These are phyloP conservation scores for Asarcornis scutulata DNA, from an alignment of 2,113 vertebrate species.

Conservation along the genomic window DNA sequence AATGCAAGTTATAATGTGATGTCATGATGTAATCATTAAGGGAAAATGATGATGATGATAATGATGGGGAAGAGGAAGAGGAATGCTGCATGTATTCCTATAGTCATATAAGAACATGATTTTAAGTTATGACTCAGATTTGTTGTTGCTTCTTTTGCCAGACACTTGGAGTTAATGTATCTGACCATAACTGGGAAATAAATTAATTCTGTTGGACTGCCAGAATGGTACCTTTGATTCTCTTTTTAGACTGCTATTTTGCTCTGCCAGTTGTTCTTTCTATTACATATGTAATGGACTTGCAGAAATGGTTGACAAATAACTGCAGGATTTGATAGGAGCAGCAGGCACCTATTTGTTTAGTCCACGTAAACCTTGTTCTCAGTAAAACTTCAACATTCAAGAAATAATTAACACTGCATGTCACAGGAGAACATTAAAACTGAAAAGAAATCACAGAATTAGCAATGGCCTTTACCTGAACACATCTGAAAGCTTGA, in stretches of 20 bases:
- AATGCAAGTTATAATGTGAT: neutral
- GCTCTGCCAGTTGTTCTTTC: neutral
- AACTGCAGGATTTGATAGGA: neutral
- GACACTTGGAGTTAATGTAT: neutral
- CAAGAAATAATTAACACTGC: slow-evolving; percentile 29
- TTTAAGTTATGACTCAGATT: neutral
- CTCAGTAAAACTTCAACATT: neutral
- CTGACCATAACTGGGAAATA: neutral
- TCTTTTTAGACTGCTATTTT: neutral
- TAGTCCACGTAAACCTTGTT: neutral
- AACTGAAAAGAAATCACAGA: neutral
- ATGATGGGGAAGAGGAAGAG: neutral
- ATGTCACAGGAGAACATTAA: neutral
- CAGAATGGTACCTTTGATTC: slow-evolving; percentile 11
- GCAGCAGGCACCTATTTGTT: neutral
- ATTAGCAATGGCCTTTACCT: neutral
- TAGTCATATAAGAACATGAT: neutral
- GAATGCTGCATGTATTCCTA: neutral
- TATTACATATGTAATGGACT: neutral
- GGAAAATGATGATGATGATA: neutral
- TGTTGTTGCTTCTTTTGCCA: neutral
- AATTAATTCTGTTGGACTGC: neutral
- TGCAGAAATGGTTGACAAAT: slow-evolving; percentile 26
- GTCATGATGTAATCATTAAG: neutral
- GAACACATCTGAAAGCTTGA: neutral